A percentile compares a stretch with the other conserved stretches of the same genome.
Evolutionary conservation across 2,888 invertebrate species (phyloP).

Genomic region (Scotopteryx bipunctaria): DNA sequence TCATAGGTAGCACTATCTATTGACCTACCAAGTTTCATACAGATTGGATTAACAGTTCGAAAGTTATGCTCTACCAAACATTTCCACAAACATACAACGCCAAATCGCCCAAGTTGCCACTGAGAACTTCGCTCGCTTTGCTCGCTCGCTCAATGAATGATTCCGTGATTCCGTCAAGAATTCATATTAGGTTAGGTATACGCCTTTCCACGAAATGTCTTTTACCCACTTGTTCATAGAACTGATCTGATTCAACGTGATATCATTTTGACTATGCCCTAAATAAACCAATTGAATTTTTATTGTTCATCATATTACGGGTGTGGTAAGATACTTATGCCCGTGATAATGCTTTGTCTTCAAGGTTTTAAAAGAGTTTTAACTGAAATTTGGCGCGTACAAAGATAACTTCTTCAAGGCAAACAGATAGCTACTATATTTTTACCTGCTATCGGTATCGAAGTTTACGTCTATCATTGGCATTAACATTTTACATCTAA

Average conservation of each 20-base stretch:
- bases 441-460: constrained; percentile 12
- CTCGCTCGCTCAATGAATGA: no score
- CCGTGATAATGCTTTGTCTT: constrained; percentile 47
- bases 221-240: background rate
- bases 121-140: no score
- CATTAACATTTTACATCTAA: background rate
- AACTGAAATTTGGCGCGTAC: constrained; percentile 43
- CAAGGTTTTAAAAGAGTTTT: constrained; percentile 43
- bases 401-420: constrained; percentile 44
- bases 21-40: no score
- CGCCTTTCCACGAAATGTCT: no score
- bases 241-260: constrained; percentile 1
- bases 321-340: constrained; percentile 40
- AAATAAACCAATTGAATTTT: constrained; percentile 46
- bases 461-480: background rate
- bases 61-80: no score
- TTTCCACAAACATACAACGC: no score
- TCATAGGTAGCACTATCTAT: no score
- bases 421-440: constrained; percentile 30
- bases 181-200: no score
- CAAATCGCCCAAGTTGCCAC: no score
- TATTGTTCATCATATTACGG: constrained; percentile 39
- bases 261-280: constrained; percentile 64
- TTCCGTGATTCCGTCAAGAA: no score
- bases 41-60: no score